Conservation (phyloP, 2,888 invertebrate species). For the Ptilodon capucinus region DNA sequence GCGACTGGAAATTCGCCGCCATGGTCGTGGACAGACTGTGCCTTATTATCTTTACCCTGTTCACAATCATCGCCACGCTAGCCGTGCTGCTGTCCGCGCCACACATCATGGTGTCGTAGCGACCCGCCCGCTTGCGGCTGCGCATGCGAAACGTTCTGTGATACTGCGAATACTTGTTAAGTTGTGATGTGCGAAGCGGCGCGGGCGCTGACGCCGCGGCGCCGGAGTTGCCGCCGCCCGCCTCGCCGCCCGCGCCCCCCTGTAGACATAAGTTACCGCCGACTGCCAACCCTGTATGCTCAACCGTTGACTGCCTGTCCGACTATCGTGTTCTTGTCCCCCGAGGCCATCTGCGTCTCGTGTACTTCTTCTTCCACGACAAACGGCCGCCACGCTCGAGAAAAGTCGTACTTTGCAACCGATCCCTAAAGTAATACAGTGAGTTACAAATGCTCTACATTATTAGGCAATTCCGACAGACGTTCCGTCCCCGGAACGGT, state of each 20-base stretch:
- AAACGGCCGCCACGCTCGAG: constrained; percentile 40
- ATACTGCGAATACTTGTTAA: constrained; percentile 87
- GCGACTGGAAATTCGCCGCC: constrained; percentile 99
- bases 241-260: constrained; percentile 74
- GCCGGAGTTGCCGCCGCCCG: constrained; percentile 70
- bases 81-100: constrained; percentile 98
- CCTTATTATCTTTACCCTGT: constrained; percentile 99
- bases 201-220: constrained; percentile 73
- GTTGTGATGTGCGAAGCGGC: constrained; percentile 82
- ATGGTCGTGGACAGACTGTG: constrained; percentile 99
- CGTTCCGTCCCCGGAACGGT: constrained; percentile 42
- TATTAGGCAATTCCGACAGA: constrained; percentile 46
- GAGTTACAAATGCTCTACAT: constrained; percentile 18
- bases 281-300: constrained; percentile 74
- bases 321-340: constrained; percentile 53
- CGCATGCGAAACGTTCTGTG: constrained; percentile 84
- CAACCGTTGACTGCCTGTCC: constrained; percentile 70
- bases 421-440: constrained; percentile 28
- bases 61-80: constrained; percentile 98
- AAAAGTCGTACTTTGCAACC: constrained; percentile 40
- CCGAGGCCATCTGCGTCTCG: constrained; percentile 54
- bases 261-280: constrained; percentile 75
- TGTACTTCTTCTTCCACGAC: constrained; percentile 48
- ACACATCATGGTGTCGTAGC: constrained; percentile 96
- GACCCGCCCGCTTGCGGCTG: constrained; percentile 80